These are phyloP conservation scores for Parazoanthus atlanticus DNA, from an alignment of 92 coral and sea anemone species.

Conservation along the genomic window DNA sequence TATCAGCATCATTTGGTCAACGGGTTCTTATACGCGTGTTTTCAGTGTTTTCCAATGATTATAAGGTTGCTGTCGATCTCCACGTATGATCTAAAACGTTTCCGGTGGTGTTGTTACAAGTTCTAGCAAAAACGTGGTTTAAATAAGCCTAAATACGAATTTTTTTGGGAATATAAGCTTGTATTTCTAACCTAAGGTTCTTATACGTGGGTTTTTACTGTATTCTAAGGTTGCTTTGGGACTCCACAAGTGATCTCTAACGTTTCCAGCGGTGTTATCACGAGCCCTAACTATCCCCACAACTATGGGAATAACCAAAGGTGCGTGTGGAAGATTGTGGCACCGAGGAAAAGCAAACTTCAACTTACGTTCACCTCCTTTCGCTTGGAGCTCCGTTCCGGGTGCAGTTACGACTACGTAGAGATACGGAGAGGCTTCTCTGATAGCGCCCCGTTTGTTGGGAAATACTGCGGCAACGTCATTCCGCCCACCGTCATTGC, in stretches of 20 bases:
- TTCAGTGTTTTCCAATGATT: too few species aligned
- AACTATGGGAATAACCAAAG: neutral
- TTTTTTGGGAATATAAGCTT: too few species aligned
- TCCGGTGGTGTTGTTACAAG: too few species aligned
- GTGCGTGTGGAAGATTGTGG: neutral
- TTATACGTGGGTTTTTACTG: too few species aligned
- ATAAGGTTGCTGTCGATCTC: too few species aligned
- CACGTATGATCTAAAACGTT: too few species aligned
- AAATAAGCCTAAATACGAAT: too few species aligned
- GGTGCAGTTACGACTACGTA: neutral
- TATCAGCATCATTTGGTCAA: too few species aligned
- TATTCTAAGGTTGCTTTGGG: neutral
- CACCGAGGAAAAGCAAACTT: neutral
- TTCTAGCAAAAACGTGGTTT: too few species aligned
- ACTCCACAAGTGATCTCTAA: neutral
- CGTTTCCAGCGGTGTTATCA: slow-evolving; percentile 10
- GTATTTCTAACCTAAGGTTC: too few species aligned
- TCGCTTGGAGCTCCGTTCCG: neutral
- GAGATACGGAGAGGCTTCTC: neutral
- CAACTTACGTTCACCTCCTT: slow-evolving; percentile 1
- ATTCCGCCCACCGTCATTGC: neutral
- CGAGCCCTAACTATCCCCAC: slow-evolving; percentile 1
- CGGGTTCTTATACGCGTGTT: too few species aligned
- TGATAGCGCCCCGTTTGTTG: slow-evolving; percentile 12
- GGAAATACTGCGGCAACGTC: neutral